These are phyloP conservation scores for Lineus longissimus DNA, from an alignment of 1,140 invertebrate species.

Conservation along the genomic window DNA sequence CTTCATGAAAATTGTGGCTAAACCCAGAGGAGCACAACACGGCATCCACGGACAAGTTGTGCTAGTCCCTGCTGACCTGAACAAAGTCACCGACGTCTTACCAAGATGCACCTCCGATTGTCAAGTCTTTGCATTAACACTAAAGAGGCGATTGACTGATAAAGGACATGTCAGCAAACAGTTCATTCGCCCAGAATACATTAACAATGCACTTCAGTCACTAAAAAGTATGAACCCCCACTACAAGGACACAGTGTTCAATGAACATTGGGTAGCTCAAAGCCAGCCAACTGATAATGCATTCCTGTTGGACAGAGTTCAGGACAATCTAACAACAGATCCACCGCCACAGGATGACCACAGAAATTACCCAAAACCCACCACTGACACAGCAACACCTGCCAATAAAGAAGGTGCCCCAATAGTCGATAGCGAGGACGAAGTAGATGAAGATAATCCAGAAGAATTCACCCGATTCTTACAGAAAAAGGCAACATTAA, in stretches of 20 bases:
- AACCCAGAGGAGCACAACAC: neutral
- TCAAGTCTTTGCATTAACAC: neutral
- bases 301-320: no score
- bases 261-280: neutral
- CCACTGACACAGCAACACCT: no score
- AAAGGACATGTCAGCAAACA: neutral
- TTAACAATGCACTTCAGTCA: neutral
- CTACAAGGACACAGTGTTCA: neutral
- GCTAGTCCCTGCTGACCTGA: neutral
- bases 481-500: neutral
- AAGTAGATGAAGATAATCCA: neutral
- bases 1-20: neutral
- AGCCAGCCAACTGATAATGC: neutral
- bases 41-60: neutral
- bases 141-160: neutral
- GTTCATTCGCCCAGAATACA: neutral
- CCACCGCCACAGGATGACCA: no score
- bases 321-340: no score
- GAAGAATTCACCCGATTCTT: no score
- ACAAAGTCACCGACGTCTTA: neutral
- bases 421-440: neutral
- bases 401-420: no score
- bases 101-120: neutral
- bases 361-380: no score
- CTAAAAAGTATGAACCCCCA: neutral